These are phyloP conservation scores for Hypomecis atomaria DNA, from an alignment of 2,888 invertebrate genomes.

Conservation along the genomic window DNA sequence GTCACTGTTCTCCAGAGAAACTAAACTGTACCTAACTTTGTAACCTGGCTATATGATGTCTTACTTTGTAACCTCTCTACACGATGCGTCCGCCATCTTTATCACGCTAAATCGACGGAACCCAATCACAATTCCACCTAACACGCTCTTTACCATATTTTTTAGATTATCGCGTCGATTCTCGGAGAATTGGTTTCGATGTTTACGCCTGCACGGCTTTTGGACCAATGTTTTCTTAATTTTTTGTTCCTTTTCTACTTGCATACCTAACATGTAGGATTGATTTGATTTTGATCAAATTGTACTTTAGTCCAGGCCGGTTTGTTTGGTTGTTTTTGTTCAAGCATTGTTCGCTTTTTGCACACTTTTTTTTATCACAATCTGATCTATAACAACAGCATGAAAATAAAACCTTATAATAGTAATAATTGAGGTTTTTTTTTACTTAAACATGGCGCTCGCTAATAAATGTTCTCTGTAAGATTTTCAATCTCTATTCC, in stretches of 20 bases:
- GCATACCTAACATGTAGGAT: slow-evolving; percentile 1
- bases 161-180: slow-evolving; percentile 73
- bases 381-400: too few relatives aligned
- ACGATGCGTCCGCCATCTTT: too few relatives aligned
- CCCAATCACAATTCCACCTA: not conserved
- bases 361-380: not conserved
- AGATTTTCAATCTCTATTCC: too few relatives aligned
- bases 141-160: slow-evolving; percentile 12
- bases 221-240: slow-evolving; percentile 38
- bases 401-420: too few relatives aligned
- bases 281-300: slow-evolving; percentile 8
- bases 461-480: too few relatives aligned
- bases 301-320: slow-evolving; percentile 14
- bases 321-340: slow-evolving; percentile 16
- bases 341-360: slow-evolving; percentile 5
- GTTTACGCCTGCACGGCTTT: slow-evolving; percentile 70
- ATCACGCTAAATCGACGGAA: slow-evolving; percentile 2
- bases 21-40: too few relatives aligned
- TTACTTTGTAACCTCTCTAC: too few relatives aligned
- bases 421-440: too few relatives aligned
- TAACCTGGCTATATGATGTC: too few relatives aligned
- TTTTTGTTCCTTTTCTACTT: slow-evolving; percentile 8
- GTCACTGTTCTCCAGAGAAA: too few relatives aligned
- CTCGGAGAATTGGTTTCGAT: slow-evolving; percentile 69
- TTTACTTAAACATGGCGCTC: too few relatives aligned